A percentile compares a stretch with the other conserved stretches of the same genome.
These are phyloP conservation scores for Anthonomus grandis DNA, from an alignment of 1,140 invertebrate species.

Conservation along the genomic window DNA sequence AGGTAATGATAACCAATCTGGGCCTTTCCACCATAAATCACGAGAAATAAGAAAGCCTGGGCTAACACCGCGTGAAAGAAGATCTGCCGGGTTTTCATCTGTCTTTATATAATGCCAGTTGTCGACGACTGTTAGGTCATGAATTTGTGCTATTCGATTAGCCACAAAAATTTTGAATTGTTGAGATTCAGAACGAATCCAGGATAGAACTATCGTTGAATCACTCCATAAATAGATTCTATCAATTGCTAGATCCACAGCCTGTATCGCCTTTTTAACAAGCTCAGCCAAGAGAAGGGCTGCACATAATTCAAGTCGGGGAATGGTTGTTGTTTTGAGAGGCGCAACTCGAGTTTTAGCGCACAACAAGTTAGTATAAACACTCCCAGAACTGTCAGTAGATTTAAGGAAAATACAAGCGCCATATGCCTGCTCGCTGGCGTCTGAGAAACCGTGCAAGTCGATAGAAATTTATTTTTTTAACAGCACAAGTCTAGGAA, in stretches of 20 bases:
- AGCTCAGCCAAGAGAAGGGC: slow-evolving; percentile 36
- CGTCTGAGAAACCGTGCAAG: slow-evolving; percentile 29
- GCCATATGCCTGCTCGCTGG: slow-evolving; percentile 22
- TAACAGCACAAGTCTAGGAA: slow-evolving; percentile 6
- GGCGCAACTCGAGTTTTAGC: slow-evolving; percentile 31
- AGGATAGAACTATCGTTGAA: slow-evolving; percentile 45
- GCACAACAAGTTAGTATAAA: slow-evolving; percentile 9
- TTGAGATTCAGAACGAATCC: slow-evolving; percentile 41
- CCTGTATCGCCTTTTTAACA: slow-evolving; percentile 14
- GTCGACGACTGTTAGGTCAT: slow-evolving; percentile 21
- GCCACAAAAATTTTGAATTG: slow-evolving; percentile 44
- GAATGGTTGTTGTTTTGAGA: slow-evolving; percentile 25
- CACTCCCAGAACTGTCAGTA: background rate
- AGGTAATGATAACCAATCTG: slow-evolving; percentile 11
- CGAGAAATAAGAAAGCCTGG: slow-evolving; percentile 6
- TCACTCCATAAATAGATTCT: slow-evolving; percentile 39
- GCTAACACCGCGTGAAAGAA: slow-evolving; percentile 34
- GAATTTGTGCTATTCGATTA: slow-evolving; percentile 46
- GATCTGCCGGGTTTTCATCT: slow-evolving; percentile 45
- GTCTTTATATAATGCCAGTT: slow-evolving; percentile 48
- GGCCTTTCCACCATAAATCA: slow-evolving; percentile 31
- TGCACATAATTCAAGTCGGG: slow-evolving; percentile 33
- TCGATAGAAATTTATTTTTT: background rate
- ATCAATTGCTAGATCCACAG: slow-evolving; percentile 32
- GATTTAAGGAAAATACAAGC: slow-evolving; percentile 3